Evolutionary conservation across 2,888 invertebrate species (phyloP).

Genomic region (Agriopis aurantiaria): DNA sequence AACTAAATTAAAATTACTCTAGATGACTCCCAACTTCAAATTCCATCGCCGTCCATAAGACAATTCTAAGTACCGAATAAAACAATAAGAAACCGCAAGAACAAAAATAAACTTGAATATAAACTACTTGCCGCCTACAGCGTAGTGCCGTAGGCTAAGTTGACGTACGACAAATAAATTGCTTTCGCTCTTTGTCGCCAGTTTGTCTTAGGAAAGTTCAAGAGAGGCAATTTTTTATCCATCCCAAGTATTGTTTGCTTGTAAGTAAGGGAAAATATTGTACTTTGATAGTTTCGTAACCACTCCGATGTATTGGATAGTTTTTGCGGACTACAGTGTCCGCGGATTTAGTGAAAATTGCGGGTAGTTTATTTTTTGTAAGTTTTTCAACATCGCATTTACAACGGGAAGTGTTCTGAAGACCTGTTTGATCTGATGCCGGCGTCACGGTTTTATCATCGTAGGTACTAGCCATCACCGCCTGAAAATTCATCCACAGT

Average conservation of each 20-base stretch:
- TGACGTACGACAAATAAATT: constrained; percentile 73
- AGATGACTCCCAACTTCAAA: too few species aligned
- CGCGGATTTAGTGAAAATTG: constrained; percentile 7
- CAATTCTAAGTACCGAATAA: too few species aligned
- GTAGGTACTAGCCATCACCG: too few species aligned
- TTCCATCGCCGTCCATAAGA: too few species aligned
- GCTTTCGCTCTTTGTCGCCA: constrained; percentile 59
- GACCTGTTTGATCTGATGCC: too few species aligned
- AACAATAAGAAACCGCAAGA: constrained; percentile 5
- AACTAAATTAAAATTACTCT: too few species aligned
- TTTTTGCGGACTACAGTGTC: constrained; percentile 25
- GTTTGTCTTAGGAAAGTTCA: constrained; percentile 55
- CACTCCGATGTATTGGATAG: constrained; percentile 59
- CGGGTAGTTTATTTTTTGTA: constrained; percentile 7
- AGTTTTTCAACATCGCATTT: too few species aligned
- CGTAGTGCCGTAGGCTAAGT: constrained; percentile 54
- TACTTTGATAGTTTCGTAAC: constrained; percentile 59
- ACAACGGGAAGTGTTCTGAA: too few species aligned
- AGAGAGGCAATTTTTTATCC: constrained; percentile 55
- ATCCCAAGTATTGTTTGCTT: constrained; percentile 59
- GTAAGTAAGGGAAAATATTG: constrained; percentile 57
- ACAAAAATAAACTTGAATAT: constrained; percentile 18
- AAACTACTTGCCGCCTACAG: constrained; percentile 20
- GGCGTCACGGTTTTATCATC: too few species aligned
- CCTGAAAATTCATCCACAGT: too few species aligned